Evolutionary conservation across 2,113 vertebrate genomes (phyloP).

Genomic region (Prinia subflava): DNA sequence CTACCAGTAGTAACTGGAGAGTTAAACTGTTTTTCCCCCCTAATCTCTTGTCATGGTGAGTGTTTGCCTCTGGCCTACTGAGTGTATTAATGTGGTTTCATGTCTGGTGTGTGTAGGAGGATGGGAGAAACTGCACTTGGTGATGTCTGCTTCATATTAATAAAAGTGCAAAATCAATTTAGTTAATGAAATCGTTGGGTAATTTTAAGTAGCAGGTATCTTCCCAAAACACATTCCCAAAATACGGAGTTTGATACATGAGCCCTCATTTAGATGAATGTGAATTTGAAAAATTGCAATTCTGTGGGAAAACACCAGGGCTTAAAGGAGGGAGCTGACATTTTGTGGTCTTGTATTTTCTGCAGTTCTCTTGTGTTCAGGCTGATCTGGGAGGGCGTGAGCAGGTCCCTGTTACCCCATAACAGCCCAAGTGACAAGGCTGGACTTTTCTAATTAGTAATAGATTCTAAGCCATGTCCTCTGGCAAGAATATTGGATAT

Average conservation of each 20-base stretch:
- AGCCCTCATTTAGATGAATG: no score
- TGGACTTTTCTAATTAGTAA: not conserved
- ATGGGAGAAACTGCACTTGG: conserved; percentile 24
- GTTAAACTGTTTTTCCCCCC: not conserved
- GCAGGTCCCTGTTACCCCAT: not conserved
- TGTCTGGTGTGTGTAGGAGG: conserved; percentile 36
- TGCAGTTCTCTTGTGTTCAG: not conserved
- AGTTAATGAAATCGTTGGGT: not conserved
- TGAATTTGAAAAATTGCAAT: not conserved
- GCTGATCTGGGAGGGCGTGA: not conserved
- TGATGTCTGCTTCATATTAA: not conserved
- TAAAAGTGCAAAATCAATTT: not conserved
- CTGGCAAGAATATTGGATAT: not conserved
- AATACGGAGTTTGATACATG: not conserved
- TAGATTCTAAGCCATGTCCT: not conserved
- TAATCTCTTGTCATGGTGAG: not conserved
- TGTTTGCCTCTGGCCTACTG: conserved; percentile 24
- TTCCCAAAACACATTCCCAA: not conserved
- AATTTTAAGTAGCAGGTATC: not conserved
- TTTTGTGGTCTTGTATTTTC: not conserved
- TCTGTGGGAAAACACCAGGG: not conserved
- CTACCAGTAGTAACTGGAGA: not conserved
- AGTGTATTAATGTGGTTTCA: conserved; percentile 23
- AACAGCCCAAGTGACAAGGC: not conserved
- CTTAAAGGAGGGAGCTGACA: not conserved